Evolutionary conservation across 2,113 vertebrate species (phyloP).

Genomic region (Haliaeetus leucogaster): DNA sequence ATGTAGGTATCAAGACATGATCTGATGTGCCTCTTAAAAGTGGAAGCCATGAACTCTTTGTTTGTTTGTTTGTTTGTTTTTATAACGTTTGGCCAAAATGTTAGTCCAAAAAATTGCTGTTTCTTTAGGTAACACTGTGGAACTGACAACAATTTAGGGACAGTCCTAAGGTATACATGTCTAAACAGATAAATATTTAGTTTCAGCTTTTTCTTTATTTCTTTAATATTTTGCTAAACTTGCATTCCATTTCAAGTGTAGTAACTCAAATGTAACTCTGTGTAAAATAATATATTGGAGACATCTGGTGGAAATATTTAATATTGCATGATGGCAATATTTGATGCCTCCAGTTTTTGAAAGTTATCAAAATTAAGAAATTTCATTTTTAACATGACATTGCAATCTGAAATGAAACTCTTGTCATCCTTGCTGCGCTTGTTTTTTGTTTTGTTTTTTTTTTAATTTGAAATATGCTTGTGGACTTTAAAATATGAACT

Average conservation of each 20-base stretch:
- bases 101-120: neutral
- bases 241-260: neutral
- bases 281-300: conserved; percentile 58
- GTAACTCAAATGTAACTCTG: neutral
- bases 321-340: conserved; percentile 11
- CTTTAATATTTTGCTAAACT: neutral
- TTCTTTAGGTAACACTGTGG: neutral
- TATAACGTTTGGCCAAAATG: neutral
- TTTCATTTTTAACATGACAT: neutral
- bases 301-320: conserved; percentile 72
- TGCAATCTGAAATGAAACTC: neutral
- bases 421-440: neutral
- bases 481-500: neutral
- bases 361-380: neutral
- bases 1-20: neutral
- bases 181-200: neutral
- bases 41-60: neutral
- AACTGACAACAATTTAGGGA: neutral
- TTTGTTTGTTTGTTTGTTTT: too few species aligned
- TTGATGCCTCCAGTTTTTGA: neutral
- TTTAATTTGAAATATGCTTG: neutral
- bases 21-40: neutral
- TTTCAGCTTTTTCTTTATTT: neutral
- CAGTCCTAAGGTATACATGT: neutral
- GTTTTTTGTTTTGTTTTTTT: neutral